Evolutionary conservation across 1,140 invertebrate species (phyloP).

Genomic region (Carposina sasakii): DNA sequence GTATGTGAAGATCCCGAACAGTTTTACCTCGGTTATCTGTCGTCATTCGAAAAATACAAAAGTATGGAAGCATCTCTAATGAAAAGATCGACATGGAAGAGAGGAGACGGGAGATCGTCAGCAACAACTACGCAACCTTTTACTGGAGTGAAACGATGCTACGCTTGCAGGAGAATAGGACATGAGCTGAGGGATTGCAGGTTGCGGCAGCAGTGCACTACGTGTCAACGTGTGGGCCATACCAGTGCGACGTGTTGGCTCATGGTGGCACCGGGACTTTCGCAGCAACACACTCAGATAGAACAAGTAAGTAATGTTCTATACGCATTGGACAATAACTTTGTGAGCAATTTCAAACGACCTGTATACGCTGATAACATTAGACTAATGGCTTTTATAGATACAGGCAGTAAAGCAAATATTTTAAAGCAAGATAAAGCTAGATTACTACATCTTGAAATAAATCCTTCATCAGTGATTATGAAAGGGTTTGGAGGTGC

Average conservation of each 20-base stretch:
- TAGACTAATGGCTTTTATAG: constrained; percentile 15
- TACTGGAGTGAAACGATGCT: too few relatives aligned
- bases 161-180: neutral
- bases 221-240: neutral
- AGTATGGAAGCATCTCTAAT: neutral
- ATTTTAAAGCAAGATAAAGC: neutral
- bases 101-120: too few relatives aligned
- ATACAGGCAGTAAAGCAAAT: constrained; percentile 26
- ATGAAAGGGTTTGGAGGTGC: constrained; percentile 9
- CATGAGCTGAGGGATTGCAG: neutral
- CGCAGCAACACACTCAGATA: neutral
- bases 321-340: neutral
- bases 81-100: too few relatives aligned
- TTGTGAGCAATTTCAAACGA: constrained; percentile 16
- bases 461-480: neutral
- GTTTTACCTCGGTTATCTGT: constrained; percentile 20
- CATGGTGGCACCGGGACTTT: neutral
- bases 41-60: constrained; percentile 11
- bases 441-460: neutral
- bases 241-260: neutral
- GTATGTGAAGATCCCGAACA: constrained; percentile 14
- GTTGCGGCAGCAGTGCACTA: neutral
- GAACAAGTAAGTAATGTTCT: constrained; percentile 1
- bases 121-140: too few relatives aligned
- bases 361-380: constrained; percentile 14